Evolutionary conservation across 2,797 vertebrate species (phyloP), one percentile per base, ranked within the genome.

Genomic region (Sciurus vulgaris): DNA sequence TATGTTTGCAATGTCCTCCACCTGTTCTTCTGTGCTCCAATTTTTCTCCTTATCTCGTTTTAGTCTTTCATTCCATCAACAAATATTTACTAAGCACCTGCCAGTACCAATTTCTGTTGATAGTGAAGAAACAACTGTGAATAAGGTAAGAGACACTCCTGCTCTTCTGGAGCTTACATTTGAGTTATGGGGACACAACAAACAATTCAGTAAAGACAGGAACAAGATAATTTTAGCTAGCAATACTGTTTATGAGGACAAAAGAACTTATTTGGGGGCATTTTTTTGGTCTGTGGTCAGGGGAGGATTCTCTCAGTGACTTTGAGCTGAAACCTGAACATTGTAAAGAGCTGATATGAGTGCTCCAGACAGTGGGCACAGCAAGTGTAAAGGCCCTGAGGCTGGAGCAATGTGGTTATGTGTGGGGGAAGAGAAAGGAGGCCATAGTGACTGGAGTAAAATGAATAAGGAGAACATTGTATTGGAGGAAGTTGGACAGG

Each of bases 361-460:
- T 30, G 4, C 30, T 67, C 38, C 24, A 73, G 86, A 44, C 30
- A 49, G 28, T 76, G 18, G 59, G 15, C 49, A 72, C 33, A 38
- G n/a, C 38, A 33, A 8, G 33, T 56, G 26, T 87, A 44, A 86
- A 94, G 91, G 49, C 33, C 89, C 73, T 86, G 73, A 69, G 89
- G 73, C 73, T 49, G 26, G 56, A 47, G 61, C 61, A 13, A 18
- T 9, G 3, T 24, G 35, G 14, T 8, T 86, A 24, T 65, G 41
- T 73, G 92, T 83, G 28, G 61, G 38, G 63, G 6, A 87, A 54
- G 44, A 69, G 51, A 91, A 28, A 79, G 78, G 49, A 82, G 78
- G 63, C 63, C 18, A 47, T 13, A 72, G 82, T 54, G 47, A 70
- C 24, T 81, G 41, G 10, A 87, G 69, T 26, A 63, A 76, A 86